These are phyloP conservation scores for Oxytorus armatus DNA, from an alignment of 2,888 invertebrate genomes.

Conservation along the genomic window DNA sequence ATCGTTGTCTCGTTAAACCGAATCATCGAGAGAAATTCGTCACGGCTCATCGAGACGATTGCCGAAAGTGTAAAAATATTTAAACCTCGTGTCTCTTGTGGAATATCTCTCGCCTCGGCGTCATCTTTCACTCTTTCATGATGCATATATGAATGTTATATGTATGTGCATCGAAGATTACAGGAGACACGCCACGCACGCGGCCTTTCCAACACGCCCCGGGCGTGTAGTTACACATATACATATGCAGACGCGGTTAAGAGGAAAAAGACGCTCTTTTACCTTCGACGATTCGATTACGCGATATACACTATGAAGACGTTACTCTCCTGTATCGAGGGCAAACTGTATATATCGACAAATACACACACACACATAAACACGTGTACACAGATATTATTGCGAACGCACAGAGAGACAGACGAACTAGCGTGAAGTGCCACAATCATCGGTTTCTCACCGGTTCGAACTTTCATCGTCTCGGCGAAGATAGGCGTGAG, in stretches of 20 bases:
- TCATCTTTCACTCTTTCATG: slow-evolving; percentile 28
- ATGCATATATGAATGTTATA: slow-evolving; percentile 15
- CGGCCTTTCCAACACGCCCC: slow-evolving; percentile 63
- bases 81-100: background rate
- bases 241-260: slow-evolving; percentile 16
- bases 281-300: slow-evolving; percentile 65
- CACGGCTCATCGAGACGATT: slow-evolving; percentile 39
- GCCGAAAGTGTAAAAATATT: slow-evolving; percentile 49
- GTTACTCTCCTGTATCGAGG: slow-evolving; percentile 58
- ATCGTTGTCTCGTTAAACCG: slow-evolving; percentile 49
- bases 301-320: slow-evolving; percentile 58
- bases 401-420: slow-evolving; percentile 23
- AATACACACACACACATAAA: slow-evolving; percentile 10
- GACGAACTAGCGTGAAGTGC: slow-evolving; percentile 34
- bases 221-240: slow-evolving; percentile 52
- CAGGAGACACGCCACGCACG: slow-evolving; percentile 53
- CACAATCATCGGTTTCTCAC: slow-evolving; percentile 65
- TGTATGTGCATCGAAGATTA: slow-evolving; percentile 30
- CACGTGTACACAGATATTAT: slow-evolving; percentile 9
- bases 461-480: slow-evolving; percentile 63
- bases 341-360: slow-evolving; percentile 31
- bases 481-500: slow-evolving; percentile 56
- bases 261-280: slow-evolving; percentile 29
- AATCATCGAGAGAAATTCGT: slow-evolving; percentile 54
- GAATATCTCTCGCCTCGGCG: background rate